These are phyloP conservation scores for Eristalinus sepulchralis DNA, from an alignment of 2,888 invertebrate species.

Conservation along the genomic window DNA sequence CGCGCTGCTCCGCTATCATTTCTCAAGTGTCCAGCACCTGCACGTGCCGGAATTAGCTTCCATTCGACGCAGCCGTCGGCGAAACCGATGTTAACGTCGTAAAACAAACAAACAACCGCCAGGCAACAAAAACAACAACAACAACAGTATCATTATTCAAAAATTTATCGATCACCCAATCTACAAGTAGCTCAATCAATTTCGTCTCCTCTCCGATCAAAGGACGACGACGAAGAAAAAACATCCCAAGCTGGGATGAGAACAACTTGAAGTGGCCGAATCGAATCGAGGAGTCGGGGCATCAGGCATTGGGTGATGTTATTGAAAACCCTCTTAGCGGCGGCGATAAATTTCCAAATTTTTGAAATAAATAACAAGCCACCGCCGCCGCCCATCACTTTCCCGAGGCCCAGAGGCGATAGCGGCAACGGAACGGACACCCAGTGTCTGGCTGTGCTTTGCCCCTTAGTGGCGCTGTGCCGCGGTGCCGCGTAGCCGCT, in stretches of 20 bases:
- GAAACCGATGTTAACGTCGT: background rate
- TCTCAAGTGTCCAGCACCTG: background rate
- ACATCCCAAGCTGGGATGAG: no score
- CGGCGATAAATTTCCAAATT: slow-evolving; percentile 49
- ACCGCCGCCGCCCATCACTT: background rate
- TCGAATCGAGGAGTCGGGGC: slow-evolving; percentile 43
- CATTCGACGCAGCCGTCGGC: background rate
- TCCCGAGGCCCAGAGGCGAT: background rate
- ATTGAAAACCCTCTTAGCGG: slow-evolving; percentile 35
- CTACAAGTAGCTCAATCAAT: slow-evolving; percentile 69
- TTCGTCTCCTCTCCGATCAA: slow-evolving; percentile 14
- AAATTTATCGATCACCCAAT: slow-evolving; percentile 54
- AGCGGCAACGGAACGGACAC: background rate
- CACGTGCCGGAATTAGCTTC: background rate
- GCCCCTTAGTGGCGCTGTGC: background rate
- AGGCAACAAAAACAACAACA: slow-evolving; percentile 6
- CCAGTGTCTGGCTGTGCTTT: background rate
- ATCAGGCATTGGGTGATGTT: slow-evolving; percentile 18
- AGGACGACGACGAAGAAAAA: slow-evolving; percentile 33
- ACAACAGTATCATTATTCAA: slow-evolving; percentile 38
- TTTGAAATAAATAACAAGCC: slow-evolving; percentile 46
- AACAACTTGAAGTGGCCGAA: slow-evolving; percentile 21
- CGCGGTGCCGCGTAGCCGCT: no score
- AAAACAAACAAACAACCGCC: background rate
- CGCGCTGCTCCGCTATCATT: background rate